Evolutionary conservation across 1,140 invertebrate species (phyloP), one percentile per base, ranked within the genome.

Genomic region (Plodia interpunctella): DNA sequence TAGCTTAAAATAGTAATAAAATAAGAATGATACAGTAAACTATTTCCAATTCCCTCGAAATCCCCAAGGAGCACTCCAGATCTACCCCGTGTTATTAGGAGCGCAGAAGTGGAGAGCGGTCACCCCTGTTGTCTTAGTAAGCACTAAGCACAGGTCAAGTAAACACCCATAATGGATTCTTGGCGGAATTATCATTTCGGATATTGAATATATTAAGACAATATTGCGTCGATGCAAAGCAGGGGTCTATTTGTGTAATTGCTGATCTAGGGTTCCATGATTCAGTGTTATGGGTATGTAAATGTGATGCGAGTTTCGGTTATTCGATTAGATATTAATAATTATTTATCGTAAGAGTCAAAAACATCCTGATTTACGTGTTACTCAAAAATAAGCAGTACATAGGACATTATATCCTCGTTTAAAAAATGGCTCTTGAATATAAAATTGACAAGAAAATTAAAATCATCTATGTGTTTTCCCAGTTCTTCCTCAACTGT

Each of bases 181-280:
- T 68, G 79, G 63, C 69, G 85, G 74, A 87, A 87, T 89, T 89
- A 89, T 87, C 84, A 86, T 87, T 73, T 82, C 86, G 83, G 83
- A 89, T 87, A 89, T 89, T 87, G 86, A 87, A 89, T 89, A 89
- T 80, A 87, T 87, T 89, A 87, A 74, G 78, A 67, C 79, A 82
- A 83, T 84, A 88, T 83, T 81, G 76, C 80, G 65, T 55, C 62
- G 74, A 86, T 85, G 80, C 71, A 80, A 83, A 87, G 70, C 76
- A 72, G 74, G n/a, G 70, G 25, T 60, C 72, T 76, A 67, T 76
- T 79, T 66, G 63, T 81, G 68, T 83, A 80, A 83, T 81, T 80
- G 78, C 66, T 64, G 67, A 60, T 60, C 59, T 60, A 32, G 21
- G 58, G 53, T 25, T 21, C 51, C 20, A 53, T 59, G 58, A 59